These are phyloP conservation scores for Colaptes auratus DNA, from an alignment of 2,113 vertebrate species.

Conservation along the genomic window DNA sequence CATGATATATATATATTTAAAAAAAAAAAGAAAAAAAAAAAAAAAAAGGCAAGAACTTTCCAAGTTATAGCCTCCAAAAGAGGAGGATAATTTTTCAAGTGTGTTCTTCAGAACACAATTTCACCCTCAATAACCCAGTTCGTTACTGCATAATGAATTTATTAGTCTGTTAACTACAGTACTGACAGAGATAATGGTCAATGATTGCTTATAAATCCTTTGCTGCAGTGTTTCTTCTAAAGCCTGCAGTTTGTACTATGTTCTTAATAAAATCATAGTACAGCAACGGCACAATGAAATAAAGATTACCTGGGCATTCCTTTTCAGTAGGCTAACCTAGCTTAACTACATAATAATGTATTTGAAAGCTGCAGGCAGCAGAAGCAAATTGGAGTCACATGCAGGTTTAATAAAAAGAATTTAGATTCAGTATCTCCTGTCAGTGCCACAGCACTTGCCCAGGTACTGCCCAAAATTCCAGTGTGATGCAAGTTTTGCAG, in stretches of 20 bases:
- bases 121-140: background rate
- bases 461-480: background rate
- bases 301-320: background rate
- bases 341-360: background rate
- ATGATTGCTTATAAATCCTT: background rate
- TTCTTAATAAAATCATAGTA: conserved; percentile 39
- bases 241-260: background rate
- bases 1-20: background rate
- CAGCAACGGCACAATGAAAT: background rate
- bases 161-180: conserved; percentile 1
- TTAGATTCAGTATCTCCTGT: background rate
- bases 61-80: background rate
- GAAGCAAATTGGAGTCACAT: background rate
- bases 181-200: background rate
- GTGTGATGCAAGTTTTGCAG: background rate
- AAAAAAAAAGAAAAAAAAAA: background rate
- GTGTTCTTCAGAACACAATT: background rate
- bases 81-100: background rate
- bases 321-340: background rate
- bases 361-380: background rate
- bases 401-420: background rate
- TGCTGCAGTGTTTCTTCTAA: background rate
- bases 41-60: background rate
- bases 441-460: background rate
- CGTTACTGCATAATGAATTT: background rate